Conservation (phyloP, 2,113 vertebrate genomes). For the Cinclus cinclus region DNA sequence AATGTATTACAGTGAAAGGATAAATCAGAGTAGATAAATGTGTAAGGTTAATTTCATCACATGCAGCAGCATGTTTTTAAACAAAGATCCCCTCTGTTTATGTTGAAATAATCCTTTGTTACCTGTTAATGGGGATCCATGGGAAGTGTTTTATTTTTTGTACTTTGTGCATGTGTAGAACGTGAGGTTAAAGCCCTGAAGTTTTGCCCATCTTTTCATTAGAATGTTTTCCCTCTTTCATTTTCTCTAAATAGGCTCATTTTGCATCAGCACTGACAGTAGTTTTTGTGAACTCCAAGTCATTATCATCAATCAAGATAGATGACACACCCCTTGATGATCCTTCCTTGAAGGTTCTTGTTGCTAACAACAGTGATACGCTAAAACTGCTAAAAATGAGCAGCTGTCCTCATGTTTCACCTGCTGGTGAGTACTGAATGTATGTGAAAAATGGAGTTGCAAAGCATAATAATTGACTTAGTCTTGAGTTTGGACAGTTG, state of each 20-base stretch:
- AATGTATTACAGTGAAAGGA: not conserved
- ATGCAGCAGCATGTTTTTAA: not conserved
- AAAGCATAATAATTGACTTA: not conserved
- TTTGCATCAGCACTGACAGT: slow-evolving; percentile 83
- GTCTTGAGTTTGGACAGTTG: not conserved
- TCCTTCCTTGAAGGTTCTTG: slow-evolving; percentile 84
- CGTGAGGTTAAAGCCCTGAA: not conserved
- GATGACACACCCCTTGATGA: slow-evolving; percentile 85
- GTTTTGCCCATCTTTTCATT: not conserved
- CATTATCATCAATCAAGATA: slow-evolving; percentile 81
- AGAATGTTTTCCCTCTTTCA: not conserved
- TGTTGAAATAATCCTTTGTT: not conserved
- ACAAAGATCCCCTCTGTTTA: not conserved
- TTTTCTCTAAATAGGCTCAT: slow-evolving; percentile 72
- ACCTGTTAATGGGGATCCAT: not conserved
- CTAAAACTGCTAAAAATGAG: slow-evolving; percentile 84
- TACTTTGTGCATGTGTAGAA: not conserved
- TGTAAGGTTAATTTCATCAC: not conserved
- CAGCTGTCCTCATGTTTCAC: slow-evolving; percentile 85
- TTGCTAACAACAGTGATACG: slow-evolving; percentile 83
- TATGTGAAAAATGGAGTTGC: not conserved
- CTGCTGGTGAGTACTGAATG: slow-evolving; percentile 74
- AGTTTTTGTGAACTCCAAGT: slow-evolving; percentile 86
- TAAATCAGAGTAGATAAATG: not conserved
- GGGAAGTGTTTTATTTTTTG: not conserved